Conservation (phyloP, 2,113 vertebrate genomes). For the Clarias macrocephalus region DNA sequence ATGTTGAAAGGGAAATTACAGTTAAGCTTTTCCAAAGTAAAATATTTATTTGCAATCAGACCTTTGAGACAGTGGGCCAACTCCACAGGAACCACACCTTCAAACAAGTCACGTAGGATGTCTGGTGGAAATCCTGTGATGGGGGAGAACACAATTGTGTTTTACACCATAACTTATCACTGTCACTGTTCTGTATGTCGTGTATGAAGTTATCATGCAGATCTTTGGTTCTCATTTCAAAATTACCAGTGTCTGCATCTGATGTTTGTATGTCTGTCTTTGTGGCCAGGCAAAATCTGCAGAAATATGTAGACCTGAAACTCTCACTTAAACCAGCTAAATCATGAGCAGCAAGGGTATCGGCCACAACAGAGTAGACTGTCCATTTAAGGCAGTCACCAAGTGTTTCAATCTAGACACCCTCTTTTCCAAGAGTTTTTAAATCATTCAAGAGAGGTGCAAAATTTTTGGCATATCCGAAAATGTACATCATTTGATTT, state of each 20-base stretch:
- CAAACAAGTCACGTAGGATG: too few relatives aligned
- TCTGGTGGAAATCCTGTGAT: too few relatives aligned
- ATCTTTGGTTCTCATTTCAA: constrained; percentile 44
- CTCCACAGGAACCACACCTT: too few relatives aligned
- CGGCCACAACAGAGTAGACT: constrained; percentile 47
- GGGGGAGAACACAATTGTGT: constrained; percentile 40
- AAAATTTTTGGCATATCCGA: constrained; percentile 47
- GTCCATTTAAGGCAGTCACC: constrained; percentile 35
- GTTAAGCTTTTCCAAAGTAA: too few relatives aligned
- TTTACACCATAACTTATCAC: constrained; percentile 43
- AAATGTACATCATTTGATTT: too few relatives aligned
- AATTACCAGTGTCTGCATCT: constrained; percentile 42
- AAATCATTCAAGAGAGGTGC: constrained; percentile 37
- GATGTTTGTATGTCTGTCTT: constrained; percentile 12
- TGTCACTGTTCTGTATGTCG: constrained; percentile 14
- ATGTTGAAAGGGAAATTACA: not conserved
- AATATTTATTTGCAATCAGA: too few relatives aligned
- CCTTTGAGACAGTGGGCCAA: too few relatives aligned
- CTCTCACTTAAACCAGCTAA: constrained; percentile 46
- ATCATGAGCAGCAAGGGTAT: constrained; percentile 52
- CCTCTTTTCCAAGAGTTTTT: constrained; percentile 36
- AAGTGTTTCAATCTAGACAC: constrained; percentile 42
- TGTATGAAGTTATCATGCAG: constrained; percentile 24
- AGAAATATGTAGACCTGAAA: constrained; percentile 43
- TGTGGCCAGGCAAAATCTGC: constrained; percentile 38